Base-by-base conservation (phyloP, 2,113 vertebrate genomes). In the Thinocorus orbignyianus region DNA sequence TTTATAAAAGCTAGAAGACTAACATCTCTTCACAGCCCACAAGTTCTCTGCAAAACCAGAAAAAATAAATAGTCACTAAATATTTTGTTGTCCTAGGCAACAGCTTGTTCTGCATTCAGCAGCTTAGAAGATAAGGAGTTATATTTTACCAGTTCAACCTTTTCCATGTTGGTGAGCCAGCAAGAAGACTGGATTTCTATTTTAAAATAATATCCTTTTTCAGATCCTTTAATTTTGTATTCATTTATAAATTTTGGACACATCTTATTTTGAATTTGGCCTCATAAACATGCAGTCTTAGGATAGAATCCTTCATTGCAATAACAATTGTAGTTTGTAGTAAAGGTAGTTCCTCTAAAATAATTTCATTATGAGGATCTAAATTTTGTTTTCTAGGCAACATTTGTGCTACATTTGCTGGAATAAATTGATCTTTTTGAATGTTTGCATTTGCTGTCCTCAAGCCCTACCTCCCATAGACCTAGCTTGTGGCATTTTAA, bases 51-150 rank as follows among this genome's bases (percentile, higher is more conserved):
- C 48, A 68, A 86, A 96, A 83, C 6, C 42, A 84, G 86, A 93
- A 91, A 48, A 96, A 95, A 93, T 77, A 84, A 92, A 90, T 48
- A 72, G 35, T 92, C 69, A 23, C 90, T 88, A 95, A 95, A 95
- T 87, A 95, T 92, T 96, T 92, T 96, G 86, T 96, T 96, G 78
- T 93, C 88, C 88, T 93, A 84, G 96, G 96, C 95, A 97, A 97
- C 95, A 95, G 83, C 86, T 97, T 93, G 62, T 93, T 94, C 81
- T 87, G n/a, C 86, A 51, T 96, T 90, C 51, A 71, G 31, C 72
- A 81, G 33, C 81, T 95, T 66, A 84, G 65, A 92, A 85, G 35
- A 88, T 76, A 94, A 80, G 91, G 74, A 84, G 37, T 65, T 90
- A 7, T 31, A 76, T 93, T 92, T 91, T 88, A 44, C 30, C 52